Percentiles rank a stretch among this genome's conserved stretches.
These are phyloP conservation scores for Glossosoma conforme DNA, from an alignment of 1,140 invertebrate species.

Conservation along the genomic window DNA sequence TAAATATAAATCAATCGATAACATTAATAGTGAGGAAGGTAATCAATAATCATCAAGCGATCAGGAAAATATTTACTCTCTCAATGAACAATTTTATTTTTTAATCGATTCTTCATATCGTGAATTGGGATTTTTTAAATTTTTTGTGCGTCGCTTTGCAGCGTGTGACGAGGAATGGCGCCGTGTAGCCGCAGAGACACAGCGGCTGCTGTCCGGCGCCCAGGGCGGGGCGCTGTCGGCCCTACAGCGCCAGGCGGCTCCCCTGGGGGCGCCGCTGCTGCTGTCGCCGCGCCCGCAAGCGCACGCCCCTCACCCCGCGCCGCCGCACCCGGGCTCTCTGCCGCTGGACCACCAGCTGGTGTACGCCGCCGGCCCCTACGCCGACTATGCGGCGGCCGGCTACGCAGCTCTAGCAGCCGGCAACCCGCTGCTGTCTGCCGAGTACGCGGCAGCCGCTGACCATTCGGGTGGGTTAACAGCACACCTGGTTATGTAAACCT, in stretches of 20 bases:
- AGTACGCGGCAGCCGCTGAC: conserved; percentile 75
- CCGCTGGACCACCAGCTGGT: conserved; percentile 66
- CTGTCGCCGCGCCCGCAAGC: conserved; percentile 64
- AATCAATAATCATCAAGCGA: too few relatives aligned
- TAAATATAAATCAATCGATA: too few relatives aligned
- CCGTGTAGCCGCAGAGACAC: conserved; percentile 69
- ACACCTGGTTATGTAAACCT: too few relatives aligned
- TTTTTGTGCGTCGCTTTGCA: conserved; percentile 13
- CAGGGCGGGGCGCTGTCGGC: conserved; percentile 59
- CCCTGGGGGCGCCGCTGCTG: conserved; percentile 72
- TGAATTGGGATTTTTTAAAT: too few relatives aligned
- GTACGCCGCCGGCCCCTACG: conserved; percentile 67
- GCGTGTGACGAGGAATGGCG: conserved; percentile 67
- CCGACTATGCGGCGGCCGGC: conserved; percentile 78
- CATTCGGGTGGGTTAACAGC: conserved; percentile 94
- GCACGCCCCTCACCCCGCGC: conserved; percentile 55
- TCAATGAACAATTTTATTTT: too few relatives aligned
- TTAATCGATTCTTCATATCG: too few relatives aligned
- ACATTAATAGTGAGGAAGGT: too few relatives aligned
- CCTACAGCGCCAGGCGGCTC: conserved; percentile 72
- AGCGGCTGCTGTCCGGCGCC: conserved; percentile 62
- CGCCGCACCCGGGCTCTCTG: conserved; percentile 55
- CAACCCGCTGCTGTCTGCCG: conserved; percentile 70
- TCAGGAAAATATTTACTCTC: too few relatives aligned
- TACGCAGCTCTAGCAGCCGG: conserved; percentile 73